These are phyloP conservation scores for Meandrusa payeni DNA, from an alignment of 2,888 invertebrate species.

Conservation along the genomic window DNA sequence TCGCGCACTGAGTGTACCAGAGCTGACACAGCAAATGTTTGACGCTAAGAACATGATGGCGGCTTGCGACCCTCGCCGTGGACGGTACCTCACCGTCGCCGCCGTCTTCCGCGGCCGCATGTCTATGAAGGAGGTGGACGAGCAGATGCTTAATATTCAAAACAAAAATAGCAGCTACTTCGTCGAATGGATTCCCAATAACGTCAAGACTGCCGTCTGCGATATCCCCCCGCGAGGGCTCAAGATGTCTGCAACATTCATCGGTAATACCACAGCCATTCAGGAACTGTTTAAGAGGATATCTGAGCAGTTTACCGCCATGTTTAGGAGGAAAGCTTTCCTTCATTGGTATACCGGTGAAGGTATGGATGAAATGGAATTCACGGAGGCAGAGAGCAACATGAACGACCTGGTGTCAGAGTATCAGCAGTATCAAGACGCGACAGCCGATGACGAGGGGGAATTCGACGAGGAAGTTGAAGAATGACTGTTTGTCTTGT, in stretches of 20 bases:
- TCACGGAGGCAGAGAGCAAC: slow-evolving; percentile 96
- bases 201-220: slow-evolving; percentile 90
- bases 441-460: slow-evolving; percentile 91
- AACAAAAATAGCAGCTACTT: slow-evolving; percentile 89
- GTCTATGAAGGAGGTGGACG: slow-evolving; percentile 96
- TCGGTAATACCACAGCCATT: slow-evolving; percentile 92
- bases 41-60: slow-evolving; percentile 98
- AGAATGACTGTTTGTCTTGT: slow-evolving; percentile 48
- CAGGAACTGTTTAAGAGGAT: slow-evolving; percentile 93
- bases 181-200: slow-evolving; percentile 91
- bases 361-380: slow-evolving; percentile 98
- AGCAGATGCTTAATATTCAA: slow-evolving; percentile 85
- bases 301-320: slow-evolving; percentile 91
- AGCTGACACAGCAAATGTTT: slow-evolving; percentile 94
- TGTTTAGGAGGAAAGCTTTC: slow-evolving; percentile 97
- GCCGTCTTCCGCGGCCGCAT: slow-evolving; percentile 94
- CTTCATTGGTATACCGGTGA: slow-evolving; percentile 98
- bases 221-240: slow-evolving; percentile 88
- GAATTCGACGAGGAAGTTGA: slow-evolving; percentile 86
- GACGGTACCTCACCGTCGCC: slow-evolving; percentile 93
- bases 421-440: slow-evolving; percentile 96
- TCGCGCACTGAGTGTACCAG: slow-evolving; percentile 92
- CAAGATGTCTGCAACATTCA: slow-evolving; percentile 93
- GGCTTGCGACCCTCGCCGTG: slow-evolving; percentile 94
- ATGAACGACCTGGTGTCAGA: slow-evolving; percentile 95